Evolutionary conservation across 2,888 invertebrate species (phyloP).

Genomic region (Acanthococcus lagerstroemiae): DNA sequence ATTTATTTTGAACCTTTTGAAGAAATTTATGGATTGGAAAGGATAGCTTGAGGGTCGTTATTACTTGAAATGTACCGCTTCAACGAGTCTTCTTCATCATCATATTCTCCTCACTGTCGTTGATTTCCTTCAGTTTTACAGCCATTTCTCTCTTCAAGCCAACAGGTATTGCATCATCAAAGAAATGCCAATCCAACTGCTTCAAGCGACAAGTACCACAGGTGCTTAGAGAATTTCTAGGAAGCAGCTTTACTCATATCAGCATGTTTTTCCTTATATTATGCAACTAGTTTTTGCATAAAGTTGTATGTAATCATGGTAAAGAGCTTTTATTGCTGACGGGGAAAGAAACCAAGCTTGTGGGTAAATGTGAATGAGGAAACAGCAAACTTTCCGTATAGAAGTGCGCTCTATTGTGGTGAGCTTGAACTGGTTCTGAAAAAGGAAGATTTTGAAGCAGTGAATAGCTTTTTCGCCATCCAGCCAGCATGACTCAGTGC

Average conservation of each 20-base stretch:
- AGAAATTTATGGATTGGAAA: too few species aligned
- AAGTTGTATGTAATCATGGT: conserved; percentile 26
- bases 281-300: conserved; percentile 16
- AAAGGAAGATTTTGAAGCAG: too few species aligned
- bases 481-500: conserved; percentile 38
- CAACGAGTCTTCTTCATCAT: too few species aligned
- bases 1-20: too few species aligned
- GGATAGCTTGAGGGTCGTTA: too few species aligned
- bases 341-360: conserved; percentile 31
- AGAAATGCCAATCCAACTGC: background rate
- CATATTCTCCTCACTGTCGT: too few species aligned
- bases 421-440: too few species aligned
- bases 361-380: conserved; percentile 23
- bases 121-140: too few species aligned
- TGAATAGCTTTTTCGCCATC: conserved; percentile 37
- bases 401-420: too few species aligned
- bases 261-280: conserved; percentile 22
- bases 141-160: background rate
- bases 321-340: conserved; percentile 9
- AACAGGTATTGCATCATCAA: background rate
- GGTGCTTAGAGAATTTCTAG: conserved; percentile 32
- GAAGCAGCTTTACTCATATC: conserved; percentile 20
- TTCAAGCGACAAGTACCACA: conserved; percentile 32
- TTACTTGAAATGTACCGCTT: too few species aligned
- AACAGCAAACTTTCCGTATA: too few species aligned